Evolutionary conservation across 1,140 invertebrate species (phyloP).

Genomic region (Drosophila mauritiana): DNA sequence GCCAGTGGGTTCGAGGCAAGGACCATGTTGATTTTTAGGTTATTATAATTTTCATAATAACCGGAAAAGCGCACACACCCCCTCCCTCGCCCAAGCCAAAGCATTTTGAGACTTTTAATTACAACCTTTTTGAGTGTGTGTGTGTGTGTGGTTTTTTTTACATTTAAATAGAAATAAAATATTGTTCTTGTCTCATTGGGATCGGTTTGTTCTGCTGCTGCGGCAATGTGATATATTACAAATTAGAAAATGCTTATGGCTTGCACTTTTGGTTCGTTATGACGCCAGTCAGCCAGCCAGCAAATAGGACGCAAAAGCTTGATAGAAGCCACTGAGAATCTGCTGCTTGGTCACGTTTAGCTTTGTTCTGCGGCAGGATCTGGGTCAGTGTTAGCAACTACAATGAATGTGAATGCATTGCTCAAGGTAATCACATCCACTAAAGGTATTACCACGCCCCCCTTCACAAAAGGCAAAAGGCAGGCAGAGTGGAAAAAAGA

Average conservation of each 20-base stretch:
- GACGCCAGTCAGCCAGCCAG: conserved; percentile 22
- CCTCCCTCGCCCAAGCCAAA: conserved; percentile 8
- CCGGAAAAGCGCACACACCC: conserved; percentile 52
- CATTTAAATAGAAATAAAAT: conserved; percentile 58
- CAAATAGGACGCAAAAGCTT: conserved; percentile 15
- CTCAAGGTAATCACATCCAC: conserved; percentile 43
- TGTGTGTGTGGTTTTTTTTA: neutral
- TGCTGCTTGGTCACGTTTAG: conserved; percentile 63
- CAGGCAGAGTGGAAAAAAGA: neutral
- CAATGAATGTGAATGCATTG: conserved; percentile 55
- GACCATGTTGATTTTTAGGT: conserved; percentile 69
- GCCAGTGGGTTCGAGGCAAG: neutral
- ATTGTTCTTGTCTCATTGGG: conserved; percentile 16
- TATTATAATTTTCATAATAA: conserved; percentile 81
- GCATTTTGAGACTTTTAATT: conserved; percentile 67
- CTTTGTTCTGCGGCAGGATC: conserved; percentile 40
- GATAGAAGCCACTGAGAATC: conserved; percentile 28
- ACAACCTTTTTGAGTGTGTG: conserved; percentile 31
- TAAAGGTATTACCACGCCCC: conserved; percentile 21
- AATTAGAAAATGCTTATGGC: conserved; percentile 62
- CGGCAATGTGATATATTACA: conserved; percentile 50
- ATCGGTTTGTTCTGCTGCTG: neutral
- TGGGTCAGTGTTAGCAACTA: conserved; percentile 63
- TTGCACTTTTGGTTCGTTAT: conserved; percentile 46
- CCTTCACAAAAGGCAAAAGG: neutral